A percentile compares a stretch with the other conserved stretches of the same genome.
These are phyloP conservation scores for Penaeus vannamei DNA, from an alignment of 1,140 invertebrate genomes.

Conservation along the genomic window DNA sequence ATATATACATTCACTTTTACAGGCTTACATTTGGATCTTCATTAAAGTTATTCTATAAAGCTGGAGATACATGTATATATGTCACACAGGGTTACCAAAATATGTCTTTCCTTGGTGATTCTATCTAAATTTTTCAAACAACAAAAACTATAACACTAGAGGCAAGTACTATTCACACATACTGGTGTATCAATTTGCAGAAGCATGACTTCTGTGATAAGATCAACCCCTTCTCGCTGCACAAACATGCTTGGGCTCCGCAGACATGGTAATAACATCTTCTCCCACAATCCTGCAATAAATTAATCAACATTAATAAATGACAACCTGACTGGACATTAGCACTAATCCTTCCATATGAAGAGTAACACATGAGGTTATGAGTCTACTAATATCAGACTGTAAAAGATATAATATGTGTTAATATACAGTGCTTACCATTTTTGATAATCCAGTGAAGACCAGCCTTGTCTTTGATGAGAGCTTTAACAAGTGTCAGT, in stretches of 20 bases:
- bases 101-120: too few relatives aligned
- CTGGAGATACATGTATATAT: too few relatives aligned
- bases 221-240: conserved; percentile 50
- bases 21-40: too few relatives aligned
- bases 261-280: conserved; percentile 51
- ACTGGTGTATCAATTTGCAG: conserved; percentile 37
- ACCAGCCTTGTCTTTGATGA: conserved; percentile 39
- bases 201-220: conserved; percentile 36
- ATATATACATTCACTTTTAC: not conserved
- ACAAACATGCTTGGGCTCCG: conserved; percentile 58
- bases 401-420: not conserved
- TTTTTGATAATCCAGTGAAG: conserved; percentile 52
- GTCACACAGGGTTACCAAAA: too few relatives aligned
- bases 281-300: conserved; percentile 46
- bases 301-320: not conserved
- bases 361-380: too few relatives aligned
- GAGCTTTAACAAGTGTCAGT: conserved; percentile 37
- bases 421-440: conserved; percentile 5
- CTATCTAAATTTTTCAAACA: too few relatives aligned
- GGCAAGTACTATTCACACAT: not conserved
- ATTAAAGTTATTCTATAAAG: not conserved
- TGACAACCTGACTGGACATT: too few relatives aligned
- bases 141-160: not conserved
- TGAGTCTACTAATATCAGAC: too few relatives aligned
- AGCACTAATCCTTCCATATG: too few relatives aligned